phyloP scores from a whole-genome alignment of 2,113 vertebrate species.

The Etheostoma cragini region DNA sequence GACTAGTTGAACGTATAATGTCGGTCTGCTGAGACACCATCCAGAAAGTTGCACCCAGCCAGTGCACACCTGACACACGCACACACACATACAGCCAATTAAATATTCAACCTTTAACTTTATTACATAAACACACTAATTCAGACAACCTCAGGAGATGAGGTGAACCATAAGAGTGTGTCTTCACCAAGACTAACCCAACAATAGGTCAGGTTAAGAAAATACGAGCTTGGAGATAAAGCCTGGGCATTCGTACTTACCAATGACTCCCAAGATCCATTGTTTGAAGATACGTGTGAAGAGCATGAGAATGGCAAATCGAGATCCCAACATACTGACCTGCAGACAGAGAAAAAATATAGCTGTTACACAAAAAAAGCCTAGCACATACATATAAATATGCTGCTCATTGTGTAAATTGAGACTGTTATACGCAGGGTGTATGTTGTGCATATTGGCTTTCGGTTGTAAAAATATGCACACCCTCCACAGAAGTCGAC shows the following conservation, averaged over 20 bases:
- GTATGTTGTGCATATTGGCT: neutral
- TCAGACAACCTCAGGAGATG: neutral
- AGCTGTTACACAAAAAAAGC: neutral
- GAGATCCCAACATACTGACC: slow-evolving; percentile 87
- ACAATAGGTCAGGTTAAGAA: neutral
- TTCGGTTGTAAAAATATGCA: slow-evolving; percentile 68
- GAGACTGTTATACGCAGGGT: neutral
- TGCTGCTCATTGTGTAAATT: neutral
- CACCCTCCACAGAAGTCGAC: slow-evolving; percentile 90
- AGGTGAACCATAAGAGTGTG: neutral
- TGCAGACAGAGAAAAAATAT: slow-evolving; percentile 51
- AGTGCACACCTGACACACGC: slow-evolving; percentile 84
- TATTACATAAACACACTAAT: neutral
- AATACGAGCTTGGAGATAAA: neutral
- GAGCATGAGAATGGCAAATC: slow-evolving; percentile 85
- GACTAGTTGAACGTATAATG: slow-evolving; percentile 80
- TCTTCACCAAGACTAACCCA: neutral
- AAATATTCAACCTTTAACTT: neutral
- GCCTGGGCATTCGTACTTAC: slow-evolving; percentile 72
- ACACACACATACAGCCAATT: slow-evolving; percentile 55
- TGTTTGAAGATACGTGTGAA: slow-evolving; percentile 86
- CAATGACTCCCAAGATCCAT: slow-evolving; percentile 87
- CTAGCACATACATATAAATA: neutral
- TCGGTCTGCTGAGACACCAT: slow-evolving; percentile 89
- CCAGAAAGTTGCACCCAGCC: slow-evolving; percentile 90